A percentile compares a stretch with the other conserved stretches of the same genome.
phyloP scores from a whole-genome alignment of 2,888 invertebrate species.

The Pterostichus niger region DNA sequence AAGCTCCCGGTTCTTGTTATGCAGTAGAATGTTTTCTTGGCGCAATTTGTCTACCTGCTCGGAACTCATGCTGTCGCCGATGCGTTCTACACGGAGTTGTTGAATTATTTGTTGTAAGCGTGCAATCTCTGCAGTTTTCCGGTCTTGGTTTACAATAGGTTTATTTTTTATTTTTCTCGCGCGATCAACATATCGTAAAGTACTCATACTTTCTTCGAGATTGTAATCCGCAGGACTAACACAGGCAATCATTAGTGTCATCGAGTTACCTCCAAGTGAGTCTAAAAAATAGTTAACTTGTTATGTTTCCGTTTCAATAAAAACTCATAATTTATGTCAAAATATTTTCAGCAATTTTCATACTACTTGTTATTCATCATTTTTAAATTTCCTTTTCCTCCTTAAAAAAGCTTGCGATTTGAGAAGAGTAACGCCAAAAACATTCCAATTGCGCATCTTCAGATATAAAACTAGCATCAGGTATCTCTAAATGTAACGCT shows the following conservation, averaged over 20 bases:
- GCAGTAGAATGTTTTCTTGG: slow-evolving; percentile 80
- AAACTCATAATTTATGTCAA: no score
- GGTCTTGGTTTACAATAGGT: slow-evolving; percentile 92
- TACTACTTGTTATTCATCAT: no score
- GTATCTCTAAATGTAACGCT: no score
- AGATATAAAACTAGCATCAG: no score
- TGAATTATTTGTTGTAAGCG: slow-evolving; percentile 86
- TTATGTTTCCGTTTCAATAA: no score
- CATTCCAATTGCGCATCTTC: no score
- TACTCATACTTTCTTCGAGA: slow-evolving; percentile 92
- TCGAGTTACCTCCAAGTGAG: slow-evolving; percentile 96
- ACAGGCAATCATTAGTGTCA: slow-evolving; percentile 97
- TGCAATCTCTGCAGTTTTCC: slow-evolving; percentile 88
- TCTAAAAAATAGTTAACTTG: no score
- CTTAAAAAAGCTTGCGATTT: no score
- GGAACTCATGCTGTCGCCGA: slow-evolving; percentile 77
- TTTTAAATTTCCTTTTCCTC: no score
- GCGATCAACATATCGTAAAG: slow-evolving; percentile 92
- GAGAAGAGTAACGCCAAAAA: no score
- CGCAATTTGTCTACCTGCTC: slow-evolving; percentile 78
- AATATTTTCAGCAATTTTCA: no score
- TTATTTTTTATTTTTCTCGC: slow-evolving; percentile 94
- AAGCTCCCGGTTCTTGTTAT: slow-evolving; percentile 82
- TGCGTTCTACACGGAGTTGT: slow-evolving; percentile 83
- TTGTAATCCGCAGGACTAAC: slow-evolving; percentile 95